Base-by-base conservation (phyloP, 2,113 vertebrate genomes). In the Tupaia chinensis region DNA sequence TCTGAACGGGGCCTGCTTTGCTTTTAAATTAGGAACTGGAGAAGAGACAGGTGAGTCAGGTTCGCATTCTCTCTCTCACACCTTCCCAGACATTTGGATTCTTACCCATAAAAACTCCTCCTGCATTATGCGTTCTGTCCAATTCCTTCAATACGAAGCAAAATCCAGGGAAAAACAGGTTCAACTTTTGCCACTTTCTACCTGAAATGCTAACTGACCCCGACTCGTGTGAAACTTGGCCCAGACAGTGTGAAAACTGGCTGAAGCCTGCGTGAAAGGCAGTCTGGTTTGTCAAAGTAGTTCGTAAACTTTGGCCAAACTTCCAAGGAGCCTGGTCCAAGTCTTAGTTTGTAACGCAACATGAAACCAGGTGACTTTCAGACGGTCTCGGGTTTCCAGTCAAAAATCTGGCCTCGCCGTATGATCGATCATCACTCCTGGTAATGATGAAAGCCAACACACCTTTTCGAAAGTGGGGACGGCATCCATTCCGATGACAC, bases 341-440 rank as follows among this genome's bases (percentile, higher is more conserved):
- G 87, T 70, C 73, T 97, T 72, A 22, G 92, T 96, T 94, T 95
- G 94, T 74, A 96, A 94, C 88, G 97, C 96, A 97, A 97, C 84
- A 90, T 86, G 95, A 98, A 90, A 97, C 97, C 96, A 98, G 97
- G 97, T 97, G 96, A 96, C 92, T 96, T 97, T 96, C 97, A 97
- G 95, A 88, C 60, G 96, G 97, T 89, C 91, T 98, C 95, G 12
- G 87, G 90, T 98, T 97, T 98, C 97, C 89, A 78, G 61, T 58
- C 90, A 87, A 96, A 97, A 97, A 68, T 80, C 68, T 97, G 97
- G 97, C 97, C 81, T 85, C 9, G 17, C 87, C 94, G 97, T 96
- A 87, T 93, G 91, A 97, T 97, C 97, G 92, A 91, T 98, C 97
- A 97, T 96, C 97, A 97, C 97, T 87, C 85, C 90, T 90, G 58